phyloP scores from a whole-genome alignment of 2,888 invertebrate genomes.

The Willowsia nigromaculata region DNA sequence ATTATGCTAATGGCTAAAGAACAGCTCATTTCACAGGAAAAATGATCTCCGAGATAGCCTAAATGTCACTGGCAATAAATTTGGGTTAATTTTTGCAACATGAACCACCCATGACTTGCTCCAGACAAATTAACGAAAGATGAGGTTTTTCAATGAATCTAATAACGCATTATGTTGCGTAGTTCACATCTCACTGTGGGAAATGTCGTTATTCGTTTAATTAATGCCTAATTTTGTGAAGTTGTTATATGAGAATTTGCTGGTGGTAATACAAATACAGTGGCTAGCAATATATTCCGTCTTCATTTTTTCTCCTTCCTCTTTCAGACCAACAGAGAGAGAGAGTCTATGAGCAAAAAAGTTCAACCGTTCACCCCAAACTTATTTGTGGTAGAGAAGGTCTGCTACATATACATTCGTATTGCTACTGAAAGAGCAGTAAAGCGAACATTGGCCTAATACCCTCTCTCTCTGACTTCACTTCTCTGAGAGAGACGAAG shows the following conservation, averaged over 20 bases:
- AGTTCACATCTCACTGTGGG: no score
- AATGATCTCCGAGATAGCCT: no score
- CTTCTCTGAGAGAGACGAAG: not conserved
- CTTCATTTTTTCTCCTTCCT: not conserved
- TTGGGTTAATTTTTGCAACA: no score
- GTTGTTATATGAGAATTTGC: no score
- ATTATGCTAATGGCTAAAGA: not conserved
- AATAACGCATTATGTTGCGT: no score
- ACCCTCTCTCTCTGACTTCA: conserved; percentile 60
- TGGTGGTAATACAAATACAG: not conserved
- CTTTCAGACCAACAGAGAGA: not conserved
- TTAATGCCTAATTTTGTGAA: no score
- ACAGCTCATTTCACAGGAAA: no score
- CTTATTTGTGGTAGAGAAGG: conserved; percentile 72
- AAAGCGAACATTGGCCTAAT: conserved; percentile 73
- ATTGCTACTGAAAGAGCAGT: conserved; percentile 52
- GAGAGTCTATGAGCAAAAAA: conserved; percentile 7
- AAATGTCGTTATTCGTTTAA: not conserved
- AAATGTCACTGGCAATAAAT: no score
- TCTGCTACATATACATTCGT: conserved; percentile 47
- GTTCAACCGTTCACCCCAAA: conserved; percentile 71
- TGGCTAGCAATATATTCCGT: not conserved
- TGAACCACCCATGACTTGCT: no score
- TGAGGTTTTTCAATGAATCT: no score
- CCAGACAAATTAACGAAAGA: no score